Evolutionary conservation across 2,113 vertebrate genomes (phyloP).

Genomic region (Merops nubicus): DNA sequence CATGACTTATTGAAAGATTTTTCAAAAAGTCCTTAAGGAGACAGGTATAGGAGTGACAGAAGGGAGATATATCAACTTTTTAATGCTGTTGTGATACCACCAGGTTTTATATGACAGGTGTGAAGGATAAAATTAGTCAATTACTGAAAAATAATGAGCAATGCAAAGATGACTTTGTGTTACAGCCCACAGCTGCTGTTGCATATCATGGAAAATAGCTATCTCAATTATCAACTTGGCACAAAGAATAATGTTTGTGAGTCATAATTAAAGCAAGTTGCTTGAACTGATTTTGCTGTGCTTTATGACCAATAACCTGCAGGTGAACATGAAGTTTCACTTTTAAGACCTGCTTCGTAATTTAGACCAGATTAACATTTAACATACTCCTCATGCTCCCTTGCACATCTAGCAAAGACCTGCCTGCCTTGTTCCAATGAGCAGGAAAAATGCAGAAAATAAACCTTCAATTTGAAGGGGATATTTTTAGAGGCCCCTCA

Average conservation of each 20-base stretch:
- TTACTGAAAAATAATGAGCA: conserved; percentile 56
- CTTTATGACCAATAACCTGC: conserved; percentile 46
- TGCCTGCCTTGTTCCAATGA: not conserved
- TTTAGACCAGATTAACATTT: conserved; percentile 43
- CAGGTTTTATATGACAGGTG: not conserved
- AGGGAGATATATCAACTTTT: not conserved
- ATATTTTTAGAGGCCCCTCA: conserved; percentile 31
- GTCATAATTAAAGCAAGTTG: conserved; percentile 52
- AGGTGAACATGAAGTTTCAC: conserved; percentile 26
- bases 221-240: conserved; percentile 63
- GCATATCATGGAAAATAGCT: conserved; percentile 41
- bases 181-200: conserved; percentile 61
- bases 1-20: not conserved
- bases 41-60: not conserved
- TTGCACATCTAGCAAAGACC: not conserved
- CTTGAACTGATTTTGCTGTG: conserved; percentile 23
- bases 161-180: not conserved
- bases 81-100: not conserved
- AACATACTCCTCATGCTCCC: not conserved
- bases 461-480: not conserved
- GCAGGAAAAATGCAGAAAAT: not conserved
- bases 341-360: conserved; percentile 19
- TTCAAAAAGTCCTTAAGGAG: not conserved
- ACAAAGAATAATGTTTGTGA: conserved; percentile 51
- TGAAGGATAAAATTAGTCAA: conserved; percentile 38